phyloP scores from a whole-genome alignment of 2,888 invertebrate genomes.

The Synanthedon andrenaeformis region DNA sequence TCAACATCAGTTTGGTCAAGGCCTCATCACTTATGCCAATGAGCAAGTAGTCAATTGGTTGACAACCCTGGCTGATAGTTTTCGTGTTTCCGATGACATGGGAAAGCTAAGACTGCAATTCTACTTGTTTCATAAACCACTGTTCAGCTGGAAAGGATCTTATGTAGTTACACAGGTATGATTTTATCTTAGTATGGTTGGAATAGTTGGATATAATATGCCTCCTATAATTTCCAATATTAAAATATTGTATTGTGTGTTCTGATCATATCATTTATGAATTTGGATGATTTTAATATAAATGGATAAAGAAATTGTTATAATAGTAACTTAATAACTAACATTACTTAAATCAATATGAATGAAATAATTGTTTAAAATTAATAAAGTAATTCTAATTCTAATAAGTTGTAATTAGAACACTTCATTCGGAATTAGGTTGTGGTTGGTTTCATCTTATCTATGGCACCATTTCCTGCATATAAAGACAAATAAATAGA shows the following conservation, averaged over 20 bases:
- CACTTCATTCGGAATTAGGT: too few species aligned
- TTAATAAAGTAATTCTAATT: too few species aligned
- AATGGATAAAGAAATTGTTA: too few species aligned
- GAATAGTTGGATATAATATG: not conserved
- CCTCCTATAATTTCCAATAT: not conserved
- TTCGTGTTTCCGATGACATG: slow-evolving; percentile 97
- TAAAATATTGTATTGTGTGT: not conserved
- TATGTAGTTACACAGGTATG: slow-evolving; percentile 95
- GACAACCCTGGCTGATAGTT: slow-evolving; percentile 95
- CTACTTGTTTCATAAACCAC: slow-evolving; percentile 91
- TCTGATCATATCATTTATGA: too few species aligned
- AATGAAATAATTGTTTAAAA: too few species aligned
- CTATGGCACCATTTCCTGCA: too few species aligned
- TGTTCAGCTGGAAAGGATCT: slow-evolving; percentile 98
- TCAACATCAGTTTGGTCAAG: slow-evolving; percentile 95
- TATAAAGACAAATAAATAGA: too few species aligned
- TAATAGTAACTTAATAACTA: too few species aligned
- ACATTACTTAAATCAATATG: too few species aligned
- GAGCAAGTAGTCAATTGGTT: slow-evolving; percentile 97
- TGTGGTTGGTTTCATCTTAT: too few species aligned
- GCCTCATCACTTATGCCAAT: slow-evolving; percentile 95
- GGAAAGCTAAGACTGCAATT: slow-evolving; percentile 95
- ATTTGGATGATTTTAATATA: too few species aligned
- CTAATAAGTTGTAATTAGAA: too few species aligned
- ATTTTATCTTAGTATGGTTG: slow-evolving; percentile 2